Conservation (phyloP, 2,113 vertebrate species). For the Pseudorectes ferrugineus region DNA sequence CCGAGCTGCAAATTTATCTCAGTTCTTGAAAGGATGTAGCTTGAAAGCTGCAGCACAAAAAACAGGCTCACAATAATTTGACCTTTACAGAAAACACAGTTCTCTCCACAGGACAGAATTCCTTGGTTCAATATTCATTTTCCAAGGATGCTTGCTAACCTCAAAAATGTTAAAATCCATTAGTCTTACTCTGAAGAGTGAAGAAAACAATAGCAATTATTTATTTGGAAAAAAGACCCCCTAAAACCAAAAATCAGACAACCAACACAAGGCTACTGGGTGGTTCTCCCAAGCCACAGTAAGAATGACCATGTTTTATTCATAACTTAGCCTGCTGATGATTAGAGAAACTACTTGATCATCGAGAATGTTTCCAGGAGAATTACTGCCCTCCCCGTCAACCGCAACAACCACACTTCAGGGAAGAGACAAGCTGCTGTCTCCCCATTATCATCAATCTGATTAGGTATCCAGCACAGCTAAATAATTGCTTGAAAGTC, state of each 20-base stretch:
- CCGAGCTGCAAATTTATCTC: background rate
- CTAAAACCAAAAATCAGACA: background rate
- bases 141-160: background rate
- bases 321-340: background rate
- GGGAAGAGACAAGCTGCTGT: background rate
- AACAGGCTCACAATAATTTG: background rate
- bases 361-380: background rate
- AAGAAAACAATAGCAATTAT: background rate
- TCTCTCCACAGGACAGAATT: background rate
- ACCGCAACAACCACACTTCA: background rate
- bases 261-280: background rate
- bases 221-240: background rate
- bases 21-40: constrained; percentile 10
- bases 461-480: background rate
- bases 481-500: background rate
- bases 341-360: background rate
- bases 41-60: background rate
- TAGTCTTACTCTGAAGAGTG: background rate
- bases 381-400: background rate
- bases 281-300: background rate
- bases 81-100: constrained; percentile 15
- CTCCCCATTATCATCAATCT: background rate
- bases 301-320: background rate
- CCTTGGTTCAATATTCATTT: background rate
- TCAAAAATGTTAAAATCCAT: background rate